Percentiles rank a stretch among this genome's conserved stretches.
Evolutionary conservation across 2,888 invertebrate genomes (phyloP).

Genomic region (Dynastes maya): DNA sequence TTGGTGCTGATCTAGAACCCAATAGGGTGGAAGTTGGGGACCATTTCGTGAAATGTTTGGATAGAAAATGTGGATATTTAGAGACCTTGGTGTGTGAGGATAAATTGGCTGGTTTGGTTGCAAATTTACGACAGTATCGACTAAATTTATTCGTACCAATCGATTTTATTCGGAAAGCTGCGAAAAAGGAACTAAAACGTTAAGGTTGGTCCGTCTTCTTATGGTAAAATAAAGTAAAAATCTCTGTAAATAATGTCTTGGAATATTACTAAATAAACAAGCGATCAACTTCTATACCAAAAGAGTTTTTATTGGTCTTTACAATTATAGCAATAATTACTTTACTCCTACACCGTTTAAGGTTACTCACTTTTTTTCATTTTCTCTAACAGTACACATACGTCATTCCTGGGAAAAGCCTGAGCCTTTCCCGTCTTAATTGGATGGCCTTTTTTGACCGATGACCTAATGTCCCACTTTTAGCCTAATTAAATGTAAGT

Average conservation of each 20-base stretch:
- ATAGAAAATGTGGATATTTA: conserved; percentile 18
- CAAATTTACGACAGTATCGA: neutral
- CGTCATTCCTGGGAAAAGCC: neutral
- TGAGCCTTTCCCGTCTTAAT: conserved; percentile 13
- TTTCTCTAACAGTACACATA: neutral
- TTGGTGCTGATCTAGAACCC: neutral
- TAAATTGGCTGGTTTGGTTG: conserved; percentile 18
- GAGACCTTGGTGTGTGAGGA: conserved; percentile 11
- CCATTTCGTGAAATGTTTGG: conserved; percentile 6
- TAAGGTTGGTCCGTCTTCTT: no score
- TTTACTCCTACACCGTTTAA: no score
- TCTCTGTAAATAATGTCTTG: no score
- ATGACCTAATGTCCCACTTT: conserved; percentile 24
- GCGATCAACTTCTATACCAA: no score
- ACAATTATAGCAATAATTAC: no score
- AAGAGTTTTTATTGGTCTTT: no score
- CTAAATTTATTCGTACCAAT: conserved; percentile 15
- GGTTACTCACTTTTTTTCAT: neutral
- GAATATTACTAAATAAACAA: no score
- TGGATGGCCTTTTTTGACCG: conserved; percentile 11
- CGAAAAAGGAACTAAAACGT: neutral
- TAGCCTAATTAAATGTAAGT: conserved; percentile 31
- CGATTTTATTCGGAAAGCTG: conserved; percentile 3
- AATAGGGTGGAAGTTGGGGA: neutral
- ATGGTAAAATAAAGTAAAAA: no score